These are phyloP conservation scores for Fundulus diaphanus DNA, from an alignment of 2,797 vertebrate genomes.

Conservation along the genomic window DNA sequence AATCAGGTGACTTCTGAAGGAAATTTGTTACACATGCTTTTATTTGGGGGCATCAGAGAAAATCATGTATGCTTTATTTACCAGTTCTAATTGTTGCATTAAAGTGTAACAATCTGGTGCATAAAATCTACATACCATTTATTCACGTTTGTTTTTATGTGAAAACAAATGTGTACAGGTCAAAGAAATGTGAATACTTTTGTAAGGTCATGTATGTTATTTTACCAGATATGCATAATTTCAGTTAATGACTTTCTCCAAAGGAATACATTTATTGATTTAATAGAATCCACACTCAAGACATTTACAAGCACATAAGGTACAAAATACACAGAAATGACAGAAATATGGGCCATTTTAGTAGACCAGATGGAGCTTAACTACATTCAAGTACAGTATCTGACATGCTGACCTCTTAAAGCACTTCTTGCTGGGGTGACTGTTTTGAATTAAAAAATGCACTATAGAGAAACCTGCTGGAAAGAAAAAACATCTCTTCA, in stretches of 20 bases:
- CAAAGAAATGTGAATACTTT: not conserved
- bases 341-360: not conserved
- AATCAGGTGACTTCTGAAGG: not conserved
- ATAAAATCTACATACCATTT: not conserved
- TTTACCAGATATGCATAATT: not conserved
- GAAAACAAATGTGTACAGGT: not conserved
- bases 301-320: not conserved
- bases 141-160: not conserved
- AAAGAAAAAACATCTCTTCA: constrained; percentile 22
- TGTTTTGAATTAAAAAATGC: constrained; percentile 4
- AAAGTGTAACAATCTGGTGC: not conserved
- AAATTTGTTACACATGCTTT: not conserved
- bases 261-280: not conserved
- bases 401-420: not conserved
- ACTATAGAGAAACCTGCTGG: constrained; percentile 2
- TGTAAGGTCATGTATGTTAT: not conserved
- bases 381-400: not conserved
- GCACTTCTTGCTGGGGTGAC: not conserved
- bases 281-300: not conserved
- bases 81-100: not conserved
- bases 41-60: not conserved
- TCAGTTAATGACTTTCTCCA: not conserved
- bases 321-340: not conserved
- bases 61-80: not conserved
- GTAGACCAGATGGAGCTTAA: not conserved